Conservation (phyloP, 2,797 vertebrate species). For the Cryptoblepharus egeriae region DNA sequence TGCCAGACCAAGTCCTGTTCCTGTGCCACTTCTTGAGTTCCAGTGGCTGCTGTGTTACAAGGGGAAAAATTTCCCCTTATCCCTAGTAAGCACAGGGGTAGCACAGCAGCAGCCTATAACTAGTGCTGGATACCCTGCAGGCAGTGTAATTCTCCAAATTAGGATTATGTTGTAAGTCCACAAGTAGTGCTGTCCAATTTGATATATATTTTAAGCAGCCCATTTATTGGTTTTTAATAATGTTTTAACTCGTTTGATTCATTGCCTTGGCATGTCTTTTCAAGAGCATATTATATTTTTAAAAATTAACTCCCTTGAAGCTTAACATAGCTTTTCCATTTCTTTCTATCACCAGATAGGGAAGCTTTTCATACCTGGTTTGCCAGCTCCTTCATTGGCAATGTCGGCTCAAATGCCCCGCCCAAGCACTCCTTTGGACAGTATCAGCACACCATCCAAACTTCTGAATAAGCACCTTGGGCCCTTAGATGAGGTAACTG, state of each 20-base stretch:
- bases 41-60: too few relatives aligned
- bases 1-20: too few relatives aligned
- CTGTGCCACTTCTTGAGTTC: too few relatives aligned
- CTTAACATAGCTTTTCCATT: not conserved
- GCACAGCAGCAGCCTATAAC: too few relatives aligned
- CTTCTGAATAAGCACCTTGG: constrained; percentile 85
- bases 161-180: too few relatives aligned
- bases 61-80: too few relatives aligned
- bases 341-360: constrained; percentile 84
- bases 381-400: constrained; percentile 83
- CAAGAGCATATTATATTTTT: not conserved
- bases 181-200: not conserved
- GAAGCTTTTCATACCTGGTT: constrained; percentile 92
- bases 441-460: constrained; percentile 87
- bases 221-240: not conserved
- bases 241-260: not conserved
- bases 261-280: not conserved
- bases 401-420: constrained; percentile 83
- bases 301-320: not conserved
- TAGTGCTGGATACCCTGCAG: too few relatives aligned
- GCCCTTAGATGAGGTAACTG: constrained; percentile 89
- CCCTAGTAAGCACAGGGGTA: too few relatives aligned
- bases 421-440: constrained; percentile 83
- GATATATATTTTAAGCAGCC: not conserved
- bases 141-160: too few relatives aligned